Percentiles rank a stretch among this genome's conserved stretches.
Conservation (phyloP, 2,797 vertebrate species). For the Pterois miles region DNA sequence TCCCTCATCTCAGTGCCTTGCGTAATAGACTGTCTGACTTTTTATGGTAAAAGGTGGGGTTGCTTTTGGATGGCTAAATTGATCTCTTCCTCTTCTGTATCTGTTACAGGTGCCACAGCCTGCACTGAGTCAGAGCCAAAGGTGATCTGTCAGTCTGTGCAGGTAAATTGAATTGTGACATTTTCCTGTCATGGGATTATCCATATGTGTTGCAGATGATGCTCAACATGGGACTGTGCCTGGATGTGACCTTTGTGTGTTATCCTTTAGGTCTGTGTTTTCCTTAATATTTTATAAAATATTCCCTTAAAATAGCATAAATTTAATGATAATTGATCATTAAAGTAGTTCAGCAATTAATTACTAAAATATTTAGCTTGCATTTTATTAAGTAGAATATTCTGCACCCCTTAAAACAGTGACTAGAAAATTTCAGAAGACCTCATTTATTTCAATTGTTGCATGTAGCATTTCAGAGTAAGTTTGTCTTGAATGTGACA, state of each 20-base stretch:
- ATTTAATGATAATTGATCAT: neutral
- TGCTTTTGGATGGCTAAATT: neutral
- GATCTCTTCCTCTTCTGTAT: neutral
- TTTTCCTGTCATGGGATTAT: neutral
- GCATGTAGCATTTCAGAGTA: neutral
- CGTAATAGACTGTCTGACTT: slow-evolving; percentile 42
- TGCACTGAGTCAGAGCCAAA: slow-evolving; percentile 41
- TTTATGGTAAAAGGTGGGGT: slow-evolving; percentile 57
- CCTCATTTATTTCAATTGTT: neutral
- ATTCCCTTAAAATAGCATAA: neutral
- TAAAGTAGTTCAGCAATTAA: neutral
- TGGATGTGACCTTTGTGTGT: neutral
- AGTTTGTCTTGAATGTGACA: neutral
- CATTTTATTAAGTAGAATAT: neutral
- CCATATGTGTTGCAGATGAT: neutral
- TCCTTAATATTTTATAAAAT: neutral
- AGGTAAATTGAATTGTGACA: slow-evolving; percentile 58
- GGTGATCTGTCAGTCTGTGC: slow-evolving; percentile 24
- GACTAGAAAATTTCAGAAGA: neutral
- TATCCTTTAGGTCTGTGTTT: neutral
- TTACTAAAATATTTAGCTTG: neutral
- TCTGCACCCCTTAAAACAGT: neutral
- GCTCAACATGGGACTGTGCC: neutral
- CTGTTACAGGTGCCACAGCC: slow-evolving; percentile 46
- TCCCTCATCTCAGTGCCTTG: slow-evolving; percentile 18